Evolutionary conservation across 2,113 vertebrate genomes (phyloP), one percentile per base, ranked within the genome.

Genomic region (Formicarius rufipectus): DNA sequence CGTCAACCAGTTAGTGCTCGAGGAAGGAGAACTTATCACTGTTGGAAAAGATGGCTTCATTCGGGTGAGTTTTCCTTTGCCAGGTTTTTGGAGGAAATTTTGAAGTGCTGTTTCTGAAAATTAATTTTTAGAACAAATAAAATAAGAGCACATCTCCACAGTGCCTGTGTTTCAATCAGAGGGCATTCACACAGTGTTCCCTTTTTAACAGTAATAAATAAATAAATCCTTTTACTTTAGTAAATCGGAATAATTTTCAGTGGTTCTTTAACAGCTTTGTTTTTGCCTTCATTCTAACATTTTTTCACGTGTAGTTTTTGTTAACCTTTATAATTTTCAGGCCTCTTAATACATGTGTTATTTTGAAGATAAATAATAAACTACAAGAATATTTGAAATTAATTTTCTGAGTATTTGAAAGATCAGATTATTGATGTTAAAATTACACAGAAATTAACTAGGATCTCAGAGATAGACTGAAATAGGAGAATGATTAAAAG

Each of bases 21-120:
- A 99, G 10, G 99, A 99, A 74, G 99, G 98, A 39, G 98, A 99
- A 77, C 97, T 99, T 66, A 97, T 99, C 95, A 99, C 98, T 3
- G 85, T 98, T 25, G 99, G 99, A 50, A 97, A 97, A 33, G 99
- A 99, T 79, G 99, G 99, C 60, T 98, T 93, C 30, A 93, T 99
- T 81, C 97, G 99, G 97, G 99, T 99, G 94, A 98, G 98, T 90
- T 87, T 85, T 93, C 55, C 23, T 50, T 71, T 64, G 59, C 3
- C 7, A 28, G 7, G 3, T 35, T 88, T 90, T 66, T 64, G 40
- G 44, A 60, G 30, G 44, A 20, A 80, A 31, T 52, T 89, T 84
- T 79, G 8, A 12, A 52, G 8, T 40, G 25, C 17, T 28, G 9
- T 68, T 93, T 80, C 59, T 49, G 39, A 93, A 78, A 86, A 44